Base-by-base conservation (phyloP, 2,113 vertebrate genomes). In the Barbus barbus region DNA sequence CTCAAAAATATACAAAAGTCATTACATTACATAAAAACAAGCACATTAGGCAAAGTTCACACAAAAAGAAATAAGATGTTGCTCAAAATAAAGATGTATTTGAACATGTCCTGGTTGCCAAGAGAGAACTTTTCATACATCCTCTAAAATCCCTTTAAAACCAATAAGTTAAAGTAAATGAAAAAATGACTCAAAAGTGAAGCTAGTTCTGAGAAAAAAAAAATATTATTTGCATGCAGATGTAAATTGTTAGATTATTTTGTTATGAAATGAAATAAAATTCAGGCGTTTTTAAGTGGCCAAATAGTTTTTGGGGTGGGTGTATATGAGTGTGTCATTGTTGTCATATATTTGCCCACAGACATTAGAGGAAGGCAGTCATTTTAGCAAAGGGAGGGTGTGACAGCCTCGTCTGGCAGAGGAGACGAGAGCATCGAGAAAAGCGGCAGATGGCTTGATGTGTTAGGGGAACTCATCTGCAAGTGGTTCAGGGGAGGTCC, bases 361-460 rank as follows among this genome's bases (percentile, higher is more conserved):
- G 77, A 83, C 69, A 78, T 78, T 18, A 51, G 61, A 75, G 63
- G 36, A 82, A 81, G 71, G 36, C 79, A 87, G 67, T 22, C 8
- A 82, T 63, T 84, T 86, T 80, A n/a, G 48, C 65, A 31, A 31
- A 84, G 76, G 79, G 77, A 82, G 56, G 18, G 44, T 67, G 48
- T 22, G 33, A 77, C 78, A 84, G 65, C 46, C 46, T 51, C 22
- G 41, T 81, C 79, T 84, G 85, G 79, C 76, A 85, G 69, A 73
- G 63, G 61, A 75, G 48, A 31, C 67, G 76, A 44, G 51, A 73
- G 36, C 56, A 81, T 87, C 31, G 48, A 67, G 75, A 65, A 41
- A 82, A 38, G 53, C 18, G 79, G 63, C 84, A 87, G 83, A 89
- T 89, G 86, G 88, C 69, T 65, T 28, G 56, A 84, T 78, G 78